Conservation (phyloP, 2,113 vertebrate species). For the Aptenodytes forsteri region DNA sequence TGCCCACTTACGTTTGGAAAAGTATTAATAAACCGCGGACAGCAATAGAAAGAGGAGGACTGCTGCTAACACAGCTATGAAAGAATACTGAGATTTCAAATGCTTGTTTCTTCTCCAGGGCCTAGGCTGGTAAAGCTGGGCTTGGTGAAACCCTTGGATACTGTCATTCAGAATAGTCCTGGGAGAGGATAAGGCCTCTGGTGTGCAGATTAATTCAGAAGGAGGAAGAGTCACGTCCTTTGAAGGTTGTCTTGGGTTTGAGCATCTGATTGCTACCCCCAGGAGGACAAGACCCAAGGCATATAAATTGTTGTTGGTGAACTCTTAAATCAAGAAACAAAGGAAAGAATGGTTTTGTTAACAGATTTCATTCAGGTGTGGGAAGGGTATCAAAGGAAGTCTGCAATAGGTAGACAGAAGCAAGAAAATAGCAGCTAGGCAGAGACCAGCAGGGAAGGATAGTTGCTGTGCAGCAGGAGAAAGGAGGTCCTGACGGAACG, state of each 20-base stretch:
- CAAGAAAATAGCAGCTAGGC: not conserved
- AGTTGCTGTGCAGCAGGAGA: not conserved
- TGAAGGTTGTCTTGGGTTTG: not conserved
- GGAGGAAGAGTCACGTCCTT: not conserved
- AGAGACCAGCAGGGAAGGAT: not conserved
- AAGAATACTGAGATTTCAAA: not conserved
- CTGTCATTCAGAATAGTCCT: not conserved
- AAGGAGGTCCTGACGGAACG: not conserved
- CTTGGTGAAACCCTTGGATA: not conserved
- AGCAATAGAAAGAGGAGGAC: not conserved
- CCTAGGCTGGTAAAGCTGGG: not conserved
- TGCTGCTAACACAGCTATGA: not conserved
- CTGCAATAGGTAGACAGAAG: not conserved
- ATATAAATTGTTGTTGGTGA: not conserved
- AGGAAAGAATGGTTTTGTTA: not conserved
- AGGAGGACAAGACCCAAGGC: not conserved
- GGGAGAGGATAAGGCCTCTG: not conserved
- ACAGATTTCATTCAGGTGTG: not conserved
- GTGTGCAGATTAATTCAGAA: not conserved
- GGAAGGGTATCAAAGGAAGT: not conserved
- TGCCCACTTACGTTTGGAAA: not conserved
- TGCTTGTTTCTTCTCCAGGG: not conserved
- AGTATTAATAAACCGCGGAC: not conserved
- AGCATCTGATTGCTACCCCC: not conserved
- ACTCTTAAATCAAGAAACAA: not conserved